phyloP scores from a whole-genome alignment of 2,113 vertebrate species.

The Daubentonia madagascariensis region DNA sequence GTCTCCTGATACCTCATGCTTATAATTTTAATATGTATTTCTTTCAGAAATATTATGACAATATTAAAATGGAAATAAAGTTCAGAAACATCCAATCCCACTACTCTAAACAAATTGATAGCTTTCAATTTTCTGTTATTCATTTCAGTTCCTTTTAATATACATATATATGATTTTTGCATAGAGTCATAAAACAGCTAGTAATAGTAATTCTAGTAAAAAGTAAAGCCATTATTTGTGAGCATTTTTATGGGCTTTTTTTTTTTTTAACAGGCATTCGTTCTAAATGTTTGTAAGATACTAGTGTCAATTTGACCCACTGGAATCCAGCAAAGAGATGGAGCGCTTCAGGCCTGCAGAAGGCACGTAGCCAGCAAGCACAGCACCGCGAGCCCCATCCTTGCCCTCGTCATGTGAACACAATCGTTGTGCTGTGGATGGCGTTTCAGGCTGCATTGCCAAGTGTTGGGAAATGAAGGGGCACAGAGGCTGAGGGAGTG shows the following conservation, averaged over 20 bases:
- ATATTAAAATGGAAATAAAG: neutral
- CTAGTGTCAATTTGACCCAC: neutral
- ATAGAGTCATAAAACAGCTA: neutral
- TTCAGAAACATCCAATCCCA: neutral
- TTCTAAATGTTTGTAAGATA: neutral
- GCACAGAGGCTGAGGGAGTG: neutral
- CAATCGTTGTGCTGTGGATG: neutral
- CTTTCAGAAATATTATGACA: neutral
- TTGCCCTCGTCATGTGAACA: neutral
- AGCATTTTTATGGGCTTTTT: neutral
- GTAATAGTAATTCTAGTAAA: neutral
- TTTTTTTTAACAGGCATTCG: neutral
- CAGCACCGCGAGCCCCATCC: rapidly evolving
- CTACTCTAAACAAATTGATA: neutral
- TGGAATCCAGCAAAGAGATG: neutral
- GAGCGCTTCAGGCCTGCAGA: neutral
- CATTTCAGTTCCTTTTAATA: neutral
- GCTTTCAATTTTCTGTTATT: neutral
- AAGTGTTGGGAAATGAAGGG: neutral
- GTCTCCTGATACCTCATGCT: neutral
- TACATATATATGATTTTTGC: neutral
- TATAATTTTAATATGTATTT: neutral
- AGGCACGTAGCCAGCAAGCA: rapidly evolving
- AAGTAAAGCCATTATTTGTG: neutral
- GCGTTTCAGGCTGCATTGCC: neutral